Percentiles rank a stretch among this genome's conserved stretches.
These are phyloP conservation scores for Acrossocheilus fasciatus DNA, from an alignment of 2,797 vertebrate genomes.

Conservation along the genomic window DNA sequence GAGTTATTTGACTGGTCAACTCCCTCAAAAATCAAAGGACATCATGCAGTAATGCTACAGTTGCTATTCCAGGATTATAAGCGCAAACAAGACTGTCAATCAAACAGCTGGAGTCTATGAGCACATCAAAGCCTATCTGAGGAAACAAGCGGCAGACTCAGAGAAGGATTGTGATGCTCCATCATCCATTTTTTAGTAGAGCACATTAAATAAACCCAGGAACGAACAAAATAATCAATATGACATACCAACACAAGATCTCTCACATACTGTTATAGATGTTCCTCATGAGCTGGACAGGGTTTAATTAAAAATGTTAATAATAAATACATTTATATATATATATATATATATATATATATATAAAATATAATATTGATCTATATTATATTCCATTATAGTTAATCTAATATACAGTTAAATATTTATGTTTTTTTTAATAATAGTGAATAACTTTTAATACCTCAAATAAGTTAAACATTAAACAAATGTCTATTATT, in stretches of 20 bases:
- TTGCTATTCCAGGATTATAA: slow-evolving; percentile 63
- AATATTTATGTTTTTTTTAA: not conserved
- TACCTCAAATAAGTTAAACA: not conserved
- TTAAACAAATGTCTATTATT: not conserved
- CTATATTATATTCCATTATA: not conserved
- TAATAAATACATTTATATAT: too few relatives aligned
- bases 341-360: too few relatives aligned
- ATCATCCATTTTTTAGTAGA: slow-evolving; percentile 53
- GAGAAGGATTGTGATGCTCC: slow-evolving; percentile 38
- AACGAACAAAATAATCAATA: slow-evolving; percentile 55
- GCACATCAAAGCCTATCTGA: slow-evolving; percentile 73
- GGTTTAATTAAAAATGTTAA: not conserved
- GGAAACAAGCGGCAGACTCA: slow-evolving; percentile 63
- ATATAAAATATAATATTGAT: not conserved
- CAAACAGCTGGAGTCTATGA: slow-evolving; percentile 73
- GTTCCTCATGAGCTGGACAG: not conserved
- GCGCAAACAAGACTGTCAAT: slow-evolving; percentile 72
- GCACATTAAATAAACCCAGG: slow-evolving; percentile 45
- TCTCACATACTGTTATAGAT: slow-evolving; percentile 3
- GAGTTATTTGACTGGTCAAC: slow-evolving; percentile 24
- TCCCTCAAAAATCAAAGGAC: not conserved
- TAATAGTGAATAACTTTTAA: not conserved
- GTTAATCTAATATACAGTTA: not conserved
- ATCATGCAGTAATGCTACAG: slow-evolving; percentile 13
- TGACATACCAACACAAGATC: slow-evolving; percentile 5